A percentile compares a stretch with the other conserved stretches of the same genome.
Conservation (phyloP, 1,140 invertebrate genomes). For the Drosophila melanica region DNA sequence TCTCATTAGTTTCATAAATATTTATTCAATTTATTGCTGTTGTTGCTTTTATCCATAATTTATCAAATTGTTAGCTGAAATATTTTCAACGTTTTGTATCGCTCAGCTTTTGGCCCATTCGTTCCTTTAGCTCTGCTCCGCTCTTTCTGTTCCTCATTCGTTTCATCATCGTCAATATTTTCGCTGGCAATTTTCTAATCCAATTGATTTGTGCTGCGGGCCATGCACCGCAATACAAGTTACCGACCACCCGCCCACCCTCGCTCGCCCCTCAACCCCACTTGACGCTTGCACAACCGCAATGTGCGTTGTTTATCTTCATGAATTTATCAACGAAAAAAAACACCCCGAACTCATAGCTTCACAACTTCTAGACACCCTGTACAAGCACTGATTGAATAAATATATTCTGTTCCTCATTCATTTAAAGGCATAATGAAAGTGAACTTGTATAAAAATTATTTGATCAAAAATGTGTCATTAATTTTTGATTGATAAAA, state of each 20-base stretch:
- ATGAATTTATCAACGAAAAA: slow-evolving; percentile 47
- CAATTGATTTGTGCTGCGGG: slow-evolving; percentile 80
- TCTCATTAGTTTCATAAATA: slow-evolving; percentile 82
- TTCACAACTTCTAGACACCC: slow-evolving; percentile 5
- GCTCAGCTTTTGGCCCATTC: neutral
- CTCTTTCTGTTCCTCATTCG: neutral
- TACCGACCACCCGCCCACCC: neutral
- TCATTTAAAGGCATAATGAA: neutral
- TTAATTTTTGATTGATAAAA: neutral
- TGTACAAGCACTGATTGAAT: neutral
- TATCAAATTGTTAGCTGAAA: slow-evolving; percentile 76
- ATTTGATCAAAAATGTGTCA: neutral
- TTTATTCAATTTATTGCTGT: slow-evolving; percentile 70
- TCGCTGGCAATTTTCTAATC: slow-evolving; percentile 80
- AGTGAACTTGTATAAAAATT: neutral
- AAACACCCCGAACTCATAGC: neutral
- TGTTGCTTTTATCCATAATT: slow-evolving; percentile 74
- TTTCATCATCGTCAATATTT: slow-evolving; percentile 25
- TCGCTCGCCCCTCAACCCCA: slow-evolving; percentile 8
- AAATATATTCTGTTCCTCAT: too few species aligned
- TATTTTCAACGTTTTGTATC: slow-evolving; percentile 48
- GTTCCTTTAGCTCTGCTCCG: neutral
- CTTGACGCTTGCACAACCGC: slow-evolving; percentile 56
- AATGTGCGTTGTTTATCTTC: slow-evolving; percentile 71
- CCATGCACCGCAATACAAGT: slow-evolving; percentile 23